Conservation (phyloP, 2,888 invertebrate species). For the Eremobia ochroleuca region DNA sequence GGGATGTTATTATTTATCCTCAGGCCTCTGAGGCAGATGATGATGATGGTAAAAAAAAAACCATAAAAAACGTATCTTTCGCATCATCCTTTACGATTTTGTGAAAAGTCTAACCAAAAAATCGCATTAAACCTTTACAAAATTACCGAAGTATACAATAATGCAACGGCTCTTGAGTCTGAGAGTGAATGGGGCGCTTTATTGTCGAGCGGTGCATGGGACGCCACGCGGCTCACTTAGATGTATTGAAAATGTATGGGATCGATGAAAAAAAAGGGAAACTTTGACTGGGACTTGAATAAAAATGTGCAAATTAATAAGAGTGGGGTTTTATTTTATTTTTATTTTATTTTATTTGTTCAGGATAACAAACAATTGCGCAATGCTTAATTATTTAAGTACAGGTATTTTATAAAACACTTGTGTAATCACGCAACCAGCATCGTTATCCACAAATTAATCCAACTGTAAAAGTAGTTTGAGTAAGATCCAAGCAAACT, state of each 20-base stretch:
- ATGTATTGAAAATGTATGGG: constrained; percentile 37
- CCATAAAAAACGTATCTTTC: no score
- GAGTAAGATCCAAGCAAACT: no score
- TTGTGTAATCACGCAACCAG: no score
- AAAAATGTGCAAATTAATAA: constrained; percentile 12
- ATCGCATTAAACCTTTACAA: constrained; percentile 15
- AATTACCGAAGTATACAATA: constrained; percentile 50
- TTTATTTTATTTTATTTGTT: no score
- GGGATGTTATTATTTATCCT: no score
- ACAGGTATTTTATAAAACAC: no score
- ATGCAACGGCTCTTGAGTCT: constrained; percentile 36
- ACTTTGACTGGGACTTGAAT: constrained; percentile 1
- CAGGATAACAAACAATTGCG: no score
- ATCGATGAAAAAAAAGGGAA: constrained; percentile 19
- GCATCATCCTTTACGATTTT: no score
- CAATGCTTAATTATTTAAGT: no score
- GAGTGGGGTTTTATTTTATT: constrained; percentile 11
- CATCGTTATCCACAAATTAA: no score
- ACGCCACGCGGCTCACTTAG: constrained; percentile 69
- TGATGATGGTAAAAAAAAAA: background rate
- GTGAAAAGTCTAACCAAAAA: background rate
- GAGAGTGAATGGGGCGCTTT: constrained; percentile 49
- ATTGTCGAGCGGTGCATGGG: constrained; percentile 70
- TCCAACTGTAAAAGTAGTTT: no score
- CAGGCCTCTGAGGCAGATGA: no score